Evolutionary conservation across 1,140 invertebrate genomes (phyloP).

Genomic region (Drosophila sp.): DNA sequence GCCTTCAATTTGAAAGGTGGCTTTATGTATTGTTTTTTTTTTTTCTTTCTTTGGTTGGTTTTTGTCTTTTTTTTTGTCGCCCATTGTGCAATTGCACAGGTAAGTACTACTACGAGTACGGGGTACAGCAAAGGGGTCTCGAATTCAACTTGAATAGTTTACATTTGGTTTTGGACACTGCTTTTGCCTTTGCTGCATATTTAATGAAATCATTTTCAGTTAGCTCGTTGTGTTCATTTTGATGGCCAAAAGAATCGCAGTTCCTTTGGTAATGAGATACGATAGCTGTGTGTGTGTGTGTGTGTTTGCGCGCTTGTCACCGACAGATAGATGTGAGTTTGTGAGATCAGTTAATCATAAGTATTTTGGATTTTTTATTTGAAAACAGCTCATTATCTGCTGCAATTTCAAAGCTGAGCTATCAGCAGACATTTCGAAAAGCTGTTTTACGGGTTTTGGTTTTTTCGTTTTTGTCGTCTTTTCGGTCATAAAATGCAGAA

Average conservation of each 20-base stretch:
- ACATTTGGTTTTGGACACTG: conserved; percentile 43
- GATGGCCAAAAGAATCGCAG: conserved; percentile 32
- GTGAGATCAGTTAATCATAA: conserved; percentile 11
- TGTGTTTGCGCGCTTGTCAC: background rate
- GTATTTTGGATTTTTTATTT: conserved; percentile 9
- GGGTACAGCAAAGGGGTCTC: conserved; percentile 26
- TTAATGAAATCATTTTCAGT: conserved; percentile 57
- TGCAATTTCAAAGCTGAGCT: conserved; percentile 1
- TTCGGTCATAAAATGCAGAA: conserved; percentile 7
- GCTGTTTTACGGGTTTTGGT: background rate
- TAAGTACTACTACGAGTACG: conserved; percentile 22
- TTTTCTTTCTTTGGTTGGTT: conserved; percentile 7
- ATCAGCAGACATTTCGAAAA: conserved; percentile 9
- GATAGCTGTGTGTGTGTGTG: background rate
- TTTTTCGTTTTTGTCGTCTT: background rate
- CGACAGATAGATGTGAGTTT: background rate
- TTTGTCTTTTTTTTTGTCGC: conserved; percentile 8
- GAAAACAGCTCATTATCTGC: conserved; percentile 6
- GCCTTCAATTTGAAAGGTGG: conserved; percentile 77
- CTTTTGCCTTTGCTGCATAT: conserved; percentile 45
- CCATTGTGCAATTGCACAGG: conserved; percentile 68
- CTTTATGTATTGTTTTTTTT: conserved; percentile 49
- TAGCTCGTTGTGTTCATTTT: conserved; percentile 30
- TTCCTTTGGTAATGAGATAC: conserved; percentile 26
- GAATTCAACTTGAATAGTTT: conserved; percentile 71